Base-by-base conservation (phyloP, 2,888 invertebrate genomes). In the Agrochola macilenta region DNA sequence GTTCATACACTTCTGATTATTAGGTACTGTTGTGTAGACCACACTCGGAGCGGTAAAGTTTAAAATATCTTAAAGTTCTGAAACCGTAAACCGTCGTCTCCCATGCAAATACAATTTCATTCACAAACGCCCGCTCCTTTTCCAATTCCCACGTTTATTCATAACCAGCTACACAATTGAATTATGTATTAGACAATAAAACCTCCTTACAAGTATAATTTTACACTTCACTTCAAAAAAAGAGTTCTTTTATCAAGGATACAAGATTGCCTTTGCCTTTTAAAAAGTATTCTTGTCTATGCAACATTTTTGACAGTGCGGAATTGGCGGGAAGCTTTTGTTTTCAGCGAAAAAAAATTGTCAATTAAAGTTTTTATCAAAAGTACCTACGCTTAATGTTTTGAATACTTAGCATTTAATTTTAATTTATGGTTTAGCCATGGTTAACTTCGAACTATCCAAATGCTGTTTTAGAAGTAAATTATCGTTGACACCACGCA, bases 81-180 rank as follows among this genome's bases (percentile, higher is more conserved):
- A 85, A 81, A 82, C 69, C n/a, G 69, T 69, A 73, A 61, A 85
- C 69, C 46, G 30, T 69, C 72, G 49, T 64, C 52, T 71, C 14
- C 60, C 46, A 84, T 78, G 66, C 58, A 81, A 83, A 80, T 57
- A 78, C 43, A 49, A n/a, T 5, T 81, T 88, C 87, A 86, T 87
- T 86, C 78, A 86, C 54, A 72, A 86, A 68, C 35, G 52, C 39
- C 64, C 20, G 60, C 64, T 46, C 23, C 61, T 64, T 87, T 87
- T 89, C 79, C 87, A 88, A 88, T 87, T 87, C 87, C 77, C 87
- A 87, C 87, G 87, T 68, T 17, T 76, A 78, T 83, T 79, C 84
- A 61, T 54, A 77, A 69, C 82, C 69, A 73, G 65, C 77, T 30
- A 74, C 80, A 84, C 79, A 84, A 84, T 77, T 88, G 84, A 79